Conservation (phyloP, 2,113 vertebrate genomes). For the Spermophilus dauricus region DNA sequence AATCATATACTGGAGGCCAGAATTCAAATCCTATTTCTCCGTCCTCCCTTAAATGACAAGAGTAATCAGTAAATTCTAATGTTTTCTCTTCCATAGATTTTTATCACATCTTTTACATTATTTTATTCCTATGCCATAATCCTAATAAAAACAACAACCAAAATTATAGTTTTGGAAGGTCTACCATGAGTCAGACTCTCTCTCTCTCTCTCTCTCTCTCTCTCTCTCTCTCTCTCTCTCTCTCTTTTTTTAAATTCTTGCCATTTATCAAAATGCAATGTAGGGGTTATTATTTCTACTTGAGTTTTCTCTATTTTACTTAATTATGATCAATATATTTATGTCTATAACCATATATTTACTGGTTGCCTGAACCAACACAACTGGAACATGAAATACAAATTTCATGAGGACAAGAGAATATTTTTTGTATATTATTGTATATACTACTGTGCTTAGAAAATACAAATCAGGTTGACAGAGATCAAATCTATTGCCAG, state of each 20-base stretch:
- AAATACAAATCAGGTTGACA: neutral
- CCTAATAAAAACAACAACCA: neutral
- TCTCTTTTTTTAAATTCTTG: conserved; percentile 32
- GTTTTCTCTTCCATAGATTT: neutral
- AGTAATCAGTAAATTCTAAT: neutral
- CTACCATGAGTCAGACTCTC: neutral
- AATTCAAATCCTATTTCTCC: neutral
- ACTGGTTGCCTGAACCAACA: neutral
- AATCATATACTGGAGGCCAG: neutral
- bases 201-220: too few species aligned
- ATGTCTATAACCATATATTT: neutral
- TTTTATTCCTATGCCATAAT: neutral
- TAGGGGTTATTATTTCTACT: neutral
- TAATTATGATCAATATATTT: neutral
- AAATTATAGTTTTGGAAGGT: neutral
- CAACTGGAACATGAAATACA: neutral
- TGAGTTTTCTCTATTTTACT: neutral
- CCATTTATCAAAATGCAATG: neutral
- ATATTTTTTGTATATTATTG: neutral
- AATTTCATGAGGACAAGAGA: neutral
- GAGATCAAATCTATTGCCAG: neutral
- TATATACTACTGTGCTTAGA: neutral
- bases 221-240: too few species aligned
- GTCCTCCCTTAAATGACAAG: neutral
- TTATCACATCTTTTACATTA: neutral